phyloP scores from a whole-genome alignment of 2,888 invertebrate genomes.

The Callyntrura guangdongensis region DNA sequence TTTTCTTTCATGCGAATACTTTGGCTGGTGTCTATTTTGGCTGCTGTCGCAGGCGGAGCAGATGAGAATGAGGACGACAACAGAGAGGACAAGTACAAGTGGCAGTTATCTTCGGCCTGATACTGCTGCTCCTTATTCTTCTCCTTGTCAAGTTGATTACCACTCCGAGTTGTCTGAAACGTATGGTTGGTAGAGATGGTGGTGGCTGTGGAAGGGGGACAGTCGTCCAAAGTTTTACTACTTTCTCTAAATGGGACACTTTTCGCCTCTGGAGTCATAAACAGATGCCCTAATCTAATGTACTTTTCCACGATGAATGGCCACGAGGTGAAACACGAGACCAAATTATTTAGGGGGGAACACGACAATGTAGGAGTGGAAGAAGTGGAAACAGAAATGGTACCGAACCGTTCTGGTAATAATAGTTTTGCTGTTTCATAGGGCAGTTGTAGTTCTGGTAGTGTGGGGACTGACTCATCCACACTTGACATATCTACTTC shows the following conservation, averaged over 20 bases:
- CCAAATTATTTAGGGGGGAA: conserved; percentile 73
- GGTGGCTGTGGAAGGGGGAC: conserved; percentile 13
- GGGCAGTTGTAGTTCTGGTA: conserved; percentile 24
- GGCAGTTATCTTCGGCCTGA: conserved; percentile 64
- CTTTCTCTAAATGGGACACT: conserved; percentile 76
- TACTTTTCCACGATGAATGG: conserved; percentile 74
- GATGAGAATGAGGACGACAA: conserved; percentile 7
- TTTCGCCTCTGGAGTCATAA: conserved; percentile 76
- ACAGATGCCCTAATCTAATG: conserved; percentile 76
- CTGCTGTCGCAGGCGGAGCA: conserved; percentile 28
- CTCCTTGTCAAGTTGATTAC: conserved; percentile 58
- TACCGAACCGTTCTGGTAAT: conserved; percentile 17
- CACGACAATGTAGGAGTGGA: neutral
- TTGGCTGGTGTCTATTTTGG: conserved; percentile 31
- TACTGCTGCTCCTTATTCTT: conserved; percentile 48
- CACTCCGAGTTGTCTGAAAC: conserved; percentile 9
- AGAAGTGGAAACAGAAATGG: conserved; percentile 1
- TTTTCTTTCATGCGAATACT: conserved; percentile 55
- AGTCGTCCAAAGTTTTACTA: conserved; percentile 70
- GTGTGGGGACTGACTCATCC: conserved; percentile 73
- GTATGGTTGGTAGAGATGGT: conserved; percentile 31
- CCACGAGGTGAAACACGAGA: conserved; percentile 74
- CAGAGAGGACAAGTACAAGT: conserved; percentile 45
- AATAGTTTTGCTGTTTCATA: conserved; percentile 21
- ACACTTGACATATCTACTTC: conserved; percentile 77